A percentile compares a stretch with the other conserved stretches of the same genome.
Evolutionary conservation across 1,140 invertebrate species (phyloP).

Genomic region (Drosophila suzukii): DNA sequence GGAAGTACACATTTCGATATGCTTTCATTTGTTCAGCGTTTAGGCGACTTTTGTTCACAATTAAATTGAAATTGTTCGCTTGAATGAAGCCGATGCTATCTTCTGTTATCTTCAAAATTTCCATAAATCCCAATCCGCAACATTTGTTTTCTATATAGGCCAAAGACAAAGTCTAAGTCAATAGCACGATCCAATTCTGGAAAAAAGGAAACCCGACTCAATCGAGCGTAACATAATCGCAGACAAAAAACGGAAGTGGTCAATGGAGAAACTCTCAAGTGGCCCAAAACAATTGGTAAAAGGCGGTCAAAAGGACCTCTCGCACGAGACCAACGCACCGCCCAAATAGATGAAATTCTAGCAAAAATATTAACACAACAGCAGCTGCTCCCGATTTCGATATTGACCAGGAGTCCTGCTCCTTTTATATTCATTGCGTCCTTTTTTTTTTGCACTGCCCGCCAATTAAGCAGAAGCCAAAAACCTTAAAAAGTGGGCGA

Average conservation of each 20-base stretch:
- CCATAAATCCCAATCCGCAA: conserved; percentile 5
- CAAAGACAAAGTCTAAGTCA: conserved; percentile 21
- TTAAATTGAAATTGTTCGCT: conserved; percentile 75
- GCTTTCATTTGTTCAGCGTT: conserved; percentile 82
- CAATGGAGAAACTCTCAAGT: conserved; percentile 64
- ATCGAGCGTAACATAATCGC: conserved; percentile 62
- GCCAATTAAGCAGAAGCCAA: conserved; percentile 80
- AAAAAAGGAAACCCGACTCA: conserved; percentile 28
- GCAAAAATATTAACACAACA: conserved; percentile 40
- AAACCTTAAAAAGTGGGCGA: conserved; percentile 48
- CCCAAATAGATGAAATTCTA: conserved; percentile 39
- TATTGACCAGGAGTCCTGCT: conserved; percentile 17
- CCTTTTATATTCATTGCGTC: neutral
- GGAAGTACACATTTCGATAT: conserved; percentile 49
- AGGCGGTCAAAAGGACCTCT: conserved; percentile 24
- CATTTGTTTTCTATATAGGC: conserved; percentile 13
- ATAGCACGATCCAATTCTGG: conserved; percentile 66
- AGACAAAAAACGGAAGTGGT: conserved; percentile 73
- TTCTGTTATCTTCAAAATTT: conserved; percentile 12
- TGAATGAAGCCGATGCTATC: conserved; percentile 37
- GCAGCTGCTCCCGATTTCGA: conserved; percentile 28
- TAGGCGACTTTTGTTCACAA: conserved; percentile 75
- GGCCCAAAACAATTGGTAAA: conserved; percentile 52
- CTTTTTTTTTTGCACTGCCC: conserved; percentile 38
- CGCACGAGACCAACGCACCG: conserved; percentile 75